Evolutionary conservation across 2,113 vertebrate species (phyloP).

Genomic region (Perognathus longimembris): DNA sequence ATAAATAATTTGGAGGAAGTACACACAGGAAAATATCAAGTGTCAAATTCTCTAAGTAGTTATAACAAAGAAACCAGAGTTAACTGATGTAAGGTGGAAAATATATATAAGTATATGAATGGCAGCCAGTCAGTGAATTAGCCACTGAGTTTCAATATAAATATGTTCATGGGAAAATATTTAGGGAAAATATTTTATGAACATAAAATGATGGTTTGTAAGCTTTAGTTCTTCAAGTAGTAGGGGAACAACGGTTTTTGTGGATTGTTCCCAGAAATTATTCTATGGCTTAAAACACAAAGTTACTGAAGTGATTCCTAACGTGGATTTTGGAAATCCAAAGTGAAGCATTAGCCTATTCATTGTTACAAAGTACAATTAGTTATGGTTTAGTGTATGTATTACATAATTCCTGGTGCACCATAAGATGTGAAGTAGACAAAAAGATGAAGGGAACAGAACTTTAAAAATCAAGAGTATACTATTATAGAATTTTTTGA

Average conservation of each 20-base stretch:
- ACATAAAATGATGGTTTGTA: not conserved
- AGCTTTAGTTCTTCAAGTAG: not conserved
- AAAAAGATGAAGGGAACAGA: not conserved
- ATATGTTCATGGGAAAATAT: not conserved
- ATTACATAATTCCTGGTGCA: not conserved
- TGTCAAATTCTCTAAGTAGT: not conserved
- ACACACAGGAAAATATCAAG: not conserved
- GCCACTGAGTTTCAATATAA: not conserved
- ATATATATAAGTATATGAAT: too few species aligned
- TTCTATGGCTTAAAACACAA: not conserved
- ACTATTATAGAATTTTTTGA: not conserved
- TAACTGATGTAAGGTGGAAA: not conserved
- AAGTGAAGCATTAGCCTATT: not conserved
- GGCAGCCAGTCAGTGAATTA: not conserved
- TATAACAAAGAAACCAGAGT: not conserved
- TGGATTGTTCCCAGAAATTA: not conserved
- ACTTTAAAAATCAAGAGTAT: not conserved
- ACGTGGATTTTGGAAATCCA: not conserved
- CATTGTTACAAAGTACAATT: not conserved
- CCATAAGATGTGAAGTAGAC: constrained; percentile 15
- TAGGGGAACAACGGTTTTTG: not conserved
- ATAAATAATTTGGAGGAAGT: constrained; percentile 36
- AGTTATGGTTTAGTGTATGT: not conserved
- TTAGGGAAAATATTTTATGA: not conserved
- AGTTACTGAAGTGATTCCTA: not conserved